phyloP scores from a whole-genome alignment of 2,888 invertebrate species.

The Microctonus hyperodae region DNA sequence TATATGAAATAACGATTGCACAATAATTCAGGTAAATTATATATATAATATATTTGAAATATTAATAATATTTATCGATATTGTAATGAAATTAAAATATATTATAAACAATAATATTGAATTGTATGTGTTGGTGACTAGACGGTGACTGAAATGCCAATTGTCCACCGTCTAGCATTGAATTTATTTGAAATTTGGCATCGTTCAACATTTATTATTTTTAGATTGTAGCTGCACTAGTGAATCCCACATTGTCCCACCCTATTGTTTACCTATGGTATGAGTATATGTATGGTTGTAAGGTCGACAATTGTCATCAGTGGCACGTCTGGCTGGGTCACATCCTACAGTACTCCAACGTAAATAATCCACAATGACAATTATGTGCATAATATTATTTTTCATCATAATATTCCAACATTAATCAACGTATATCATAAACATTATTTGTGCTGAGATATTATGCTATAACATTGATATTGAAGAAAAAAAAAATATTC shows the following conservation, averaged over 20 bases:
- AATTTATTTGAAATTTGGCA: conserved; percentile 60
- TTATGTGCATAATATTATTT: too few relatives aligned
- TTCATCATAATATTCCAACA: not conserved
- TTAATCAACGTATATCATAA: not conserved
- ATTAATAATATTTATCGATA: not conserved
- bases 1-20: not conserved
- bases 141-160: conserved; percentile 14
- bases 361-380: not conserved
- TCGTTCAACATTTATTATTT: conserved; percentile 53
- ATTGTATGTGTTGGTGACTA: conserved; percentile 5
- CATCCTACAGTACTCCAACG: not conserved
- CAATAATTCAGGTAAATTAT: not conserved
- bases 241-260: conserved; percentile 31
- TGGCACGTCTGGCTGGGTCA: not conserved
- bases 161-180: conserved; percentile 36
- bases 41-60: too few relatives aligned
- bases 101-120: conserved; percentile 3
- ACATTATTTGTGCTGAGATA: not conserved
- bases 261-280: conserved; percentile 44
- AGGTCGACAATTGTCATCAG: conserved; percentile 2
- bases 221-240: conserved; percentile 48
- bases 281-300: conserved; percentile 3
- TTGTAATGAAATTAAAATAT: not conserved
- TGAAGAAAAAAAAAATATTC: not conserved
- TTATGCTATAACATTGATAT: not conserved